Evolutionary conservation across 1,140 invertebrate genomes (phyloP).

Genomic region (Uloborus diversus): DNA sequence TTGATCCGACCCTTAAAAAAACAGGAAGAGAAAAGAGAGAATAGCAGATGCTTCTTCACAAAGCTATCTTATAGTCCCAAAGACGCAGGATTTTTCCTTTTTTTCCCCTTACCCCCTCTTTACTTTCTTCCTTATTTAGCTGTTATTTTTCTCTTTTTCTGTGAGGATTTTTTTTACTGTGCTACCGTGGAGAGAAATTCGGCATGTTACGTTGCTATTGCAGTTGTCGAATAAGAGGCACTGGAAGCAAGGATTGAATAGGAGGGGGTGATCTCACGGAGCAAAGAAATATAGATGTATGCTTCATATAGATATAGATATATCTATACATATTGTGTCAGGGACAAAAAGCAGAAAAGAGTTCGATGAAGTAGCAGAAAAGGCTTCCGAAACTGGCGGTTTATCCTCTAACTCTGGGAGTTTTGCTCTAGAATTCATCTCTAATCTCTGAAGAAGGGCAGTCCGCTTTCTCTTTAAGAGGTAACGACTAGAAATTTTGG

Average conservation of each 20-base stretch:
- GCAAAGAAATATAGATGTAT: constrained; percentile 24
- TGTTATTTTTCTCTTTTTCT: constrained; percentile 30
- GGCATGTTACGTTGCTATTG: constrained; percentile 44
- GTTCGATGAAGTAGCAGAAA: not conserved
- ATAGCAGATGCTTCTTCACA: constrained; percentile 55
- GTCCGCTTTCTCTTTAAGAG: no score
- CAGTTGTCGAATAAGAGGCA: constrained; percentile 30
- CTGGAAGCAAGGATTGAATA: constrained; percentile 33
- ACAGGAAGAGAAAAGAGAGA: constrained; percentile 37
- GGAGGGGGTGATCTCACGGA: constrained; percentile 7
- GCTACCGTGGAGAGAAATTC: constrained; percentile 26
- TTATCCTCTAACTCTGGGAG: not conserved
- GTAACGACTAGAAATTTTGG: no score
- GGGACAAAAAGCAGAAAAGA: not conserved
- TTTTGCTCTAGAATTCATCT: no score
- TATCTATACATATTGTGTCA: constrained; percentile 16
- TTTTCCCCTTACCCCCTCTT: constrained; percentile 8
- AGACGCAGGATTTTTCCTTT: constrained; percentile 14
- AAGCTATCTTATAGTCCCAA: constrained; percentile 56
- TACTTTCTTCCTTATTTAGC: constrained; percentile 53
- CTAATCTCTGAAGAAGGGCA: no score
- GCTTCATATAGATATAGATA: constrained; percentile 6
- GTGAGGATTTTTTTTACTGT: constrained; percentile 8
- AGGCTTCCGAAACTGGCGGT: not conserved
- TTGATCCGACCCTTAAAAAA: constrained; percentile 50